A percentile compares a stretch with the other conserved stretches of the same genome.
Conservation (phyloP, 2,797 vertebrate species). For the Karalla daura region DNA sequence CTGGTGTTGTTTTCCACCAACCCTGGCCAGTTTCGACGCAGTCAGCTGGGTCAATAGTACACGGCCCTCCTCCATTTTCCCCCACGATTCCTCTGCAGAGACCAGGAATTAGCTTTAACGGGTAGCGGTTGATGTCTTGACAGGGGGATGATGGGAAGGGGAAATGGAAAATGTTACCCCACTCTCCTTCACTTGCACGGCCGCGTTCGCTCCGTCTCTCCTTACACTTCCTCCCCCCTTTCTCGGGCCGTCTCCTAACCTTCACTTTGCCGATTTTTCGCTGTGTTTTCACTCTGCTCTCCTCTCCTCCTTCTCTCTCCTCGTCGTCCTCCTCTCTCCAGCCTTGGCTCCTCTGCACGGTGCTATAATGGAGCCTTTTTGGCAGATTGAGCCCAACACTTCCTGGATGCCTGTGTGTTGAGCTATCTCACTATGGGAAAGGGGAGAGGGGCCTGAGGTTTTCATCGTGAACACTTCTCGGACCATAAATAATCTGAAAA, state of each 20-base stretch:
- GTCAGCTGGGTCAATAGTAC: conserved; percentile 68
- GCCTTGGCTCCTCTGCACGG: conserved; percentile 26
- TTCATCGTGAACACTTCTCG: conserved; percentile 43
- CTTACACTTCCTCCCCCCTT: conserved; percentile 46
- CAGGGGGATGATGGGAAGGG: conserved; percentile 68
- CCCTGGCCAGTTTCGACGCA: conserved; percentile 37
- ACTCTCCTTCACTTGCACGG: conserved; percentile 36
- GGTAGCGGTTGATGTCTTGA: conserved; percentile 57
- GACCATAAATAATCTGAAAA: conserved; percentile 13
- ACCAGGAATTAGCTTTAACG: conserved; percentile 49
- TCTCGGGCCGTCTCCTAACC: conserved; percentile 37
- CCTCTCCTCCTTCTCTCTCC: conserved; percentile 9
- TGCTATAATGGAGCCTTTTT: conserved; percentile 56
- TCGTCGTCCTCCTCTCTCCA: conserved; percentile 16
- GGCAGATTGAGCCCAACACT: conserved; percentile 64
- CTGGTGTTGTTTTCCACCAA: conserved; percentile 65
- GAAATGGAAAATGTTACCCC: conserved; percentile 82
- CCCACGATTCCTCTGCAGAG: conserved; percentile 40
- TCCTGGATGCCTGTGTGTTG: conserved; percentile 78
- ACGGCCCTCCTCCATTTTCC: conserved; percentile 34
- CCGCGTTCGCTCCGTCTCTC: conserved; percentile 39
- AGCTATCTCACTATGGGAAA: conserved; percentile 69
- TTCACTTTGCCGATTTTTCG: conserved; percentile 23
- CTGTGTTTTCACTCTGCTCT: conserved; percentile 20
- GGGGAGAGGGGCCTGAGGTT: conserved; percentile 65